phyloP scores from a whole-genome alignment of 2,797 vertebrate genomes.

The Monodelphis domestica region DNA sequence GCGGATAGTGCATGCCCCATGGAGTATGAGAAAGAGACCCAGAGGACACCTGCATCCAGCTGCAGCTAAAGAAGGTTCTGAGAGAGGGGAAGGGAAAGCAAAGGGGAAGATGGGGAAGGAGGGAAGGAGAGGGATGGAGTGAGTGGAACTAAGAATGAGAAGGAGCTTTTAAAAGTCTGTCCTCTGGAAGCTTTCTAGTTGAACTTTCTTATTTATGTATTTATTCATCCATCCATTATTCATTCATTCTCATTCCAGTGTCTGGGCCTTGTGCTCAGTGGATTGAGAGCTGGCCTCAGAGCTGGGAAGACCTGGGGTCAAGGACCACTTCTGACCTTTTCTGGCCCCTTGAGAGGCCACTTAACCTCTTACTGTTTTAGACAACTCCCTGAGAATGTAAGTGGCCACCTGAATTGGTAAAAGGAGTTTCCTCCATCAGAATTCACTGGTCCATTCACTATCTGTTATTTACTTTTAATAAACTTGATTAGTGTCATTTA shows the following conservation, averaged over 20 bases:
- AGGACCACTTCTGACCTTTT: no score
- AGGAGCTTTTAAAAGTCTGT: background rate
- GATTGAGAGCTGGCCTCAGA: background rate
- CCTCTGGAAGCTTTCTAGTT: background rate
- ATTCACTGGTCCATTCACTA: background rate
- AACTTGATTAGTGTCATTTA: background rate
- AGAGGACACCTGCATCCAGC: background rate
- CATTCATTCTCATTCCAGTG: background rate
- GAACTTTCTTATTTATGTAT: background rate
- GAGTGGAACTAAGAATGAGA: background rate
- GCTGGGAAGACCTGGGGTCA: background rate
- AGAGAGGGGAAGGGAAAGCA: background rate
- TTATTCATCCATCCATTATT: background rate
- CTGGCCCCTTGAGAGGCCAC: no score
- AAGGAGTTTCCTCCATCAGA: background rate
- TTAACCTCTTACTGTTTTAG: no score
- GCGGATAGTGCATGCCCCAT: background rate
- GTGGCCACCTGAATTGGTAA: background rate
- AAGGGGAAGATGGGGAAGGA: background rate
- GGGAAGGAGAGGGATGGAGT: no score
- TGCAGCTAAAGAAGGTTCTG: background rate
- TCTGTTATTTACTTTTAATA: background rate
- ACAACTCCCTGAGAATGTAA: background rate
- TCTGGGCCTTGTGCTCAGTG: background rate
- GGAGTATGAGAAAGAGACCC: background rate